Conservation (phyloP, 2,797 vertebrate species). For the Spatula versicolor region DNA sequence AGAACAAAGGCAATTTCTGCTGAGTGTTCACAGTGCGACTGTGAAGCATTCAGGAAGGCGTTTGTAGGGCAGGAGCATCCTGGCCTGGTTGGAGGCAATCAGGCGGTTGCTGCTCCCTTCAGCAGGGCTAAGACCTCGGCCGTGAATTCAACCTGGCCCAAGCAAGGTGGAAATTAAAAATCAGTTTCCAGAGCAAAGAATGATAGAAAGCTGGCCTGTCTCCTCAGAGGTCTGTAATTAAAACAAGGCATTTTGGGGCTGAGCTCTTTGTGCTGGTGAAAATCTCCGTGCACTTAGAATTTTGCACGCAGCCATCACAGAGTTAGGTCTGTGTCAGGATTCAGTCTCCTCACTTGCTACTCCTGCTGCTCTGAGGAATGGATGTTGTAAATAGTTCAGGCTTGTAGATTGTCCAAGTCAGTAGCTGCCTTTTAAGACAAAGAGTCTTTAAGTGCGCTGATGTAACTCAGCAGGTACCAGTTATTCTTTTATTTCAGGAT, state of each 20-base stretch:
- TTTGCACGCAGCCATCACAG: not conserved
- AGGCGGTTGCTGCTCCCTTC: not conserved
- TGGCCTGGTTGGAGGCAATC: accelerated
- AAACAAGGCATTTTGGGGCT: not conserved
- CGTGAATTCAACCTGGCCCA: constrained; percentile 6
- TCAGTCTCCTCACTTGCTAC: not conserved
- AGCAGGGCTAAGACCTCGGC: not conserved
- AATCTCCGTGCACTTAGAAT: accelerated
- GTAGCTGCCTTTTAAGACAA: not conserved
- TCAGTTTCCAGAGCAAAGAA: not conserved
- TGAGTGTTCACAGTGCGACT: not conserved
- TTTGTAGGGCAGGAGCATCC: not conserved
- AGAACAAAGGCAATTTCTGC: constrained; percentile 17
- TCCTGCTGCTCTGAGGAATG: not conserved
- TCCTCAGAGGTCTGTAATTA: not conserved
- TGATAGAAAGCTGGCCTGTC: not conserved
- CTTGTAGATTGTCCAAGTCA: not conserved
- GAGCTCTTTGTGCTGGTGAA: not conserved
- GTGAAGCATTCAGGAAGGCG: not conserved
- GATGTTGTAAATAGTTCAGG: constrained; percentile 25
- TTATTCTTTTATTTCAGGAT: not conserved
- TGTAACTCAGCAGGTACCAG: not conserved
- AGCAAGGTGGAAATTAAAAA: constrained; percentile 43
- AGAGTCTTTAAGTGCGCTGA: not conserved
- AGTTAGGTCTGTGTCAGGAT: not conserved